Conservation (phyloP, 2,797 vertebrate species). For the Iguana delicatissima region DNA sequence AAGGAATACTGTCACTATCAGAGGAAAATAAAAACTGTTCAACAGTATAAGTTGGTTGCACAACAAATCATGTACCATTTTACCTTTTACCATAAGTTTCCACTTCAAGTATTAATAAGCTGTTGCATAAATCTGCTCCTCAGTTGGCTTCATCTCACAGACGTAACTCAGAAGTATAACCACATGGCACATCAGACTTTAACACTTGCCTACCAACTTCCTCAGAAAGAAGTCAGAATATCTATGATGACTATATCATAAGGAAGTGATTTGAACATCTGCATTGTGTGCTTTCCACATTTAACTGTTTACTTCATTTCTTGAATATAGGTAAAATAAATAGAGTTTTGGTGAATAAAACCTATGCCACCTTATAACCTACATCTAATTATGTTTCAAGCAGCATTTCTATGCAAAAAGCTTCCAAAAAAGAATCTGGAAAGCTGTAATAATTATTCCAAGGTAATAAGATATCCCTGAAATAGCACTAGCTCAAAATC, state of each 20-base stretch:
- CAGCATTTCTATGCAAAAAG: constrained; percentile 16
- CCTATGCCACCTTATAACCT: neutral
- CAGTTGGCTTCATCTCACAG: neutral
- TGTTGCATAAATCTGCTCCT: neutral
- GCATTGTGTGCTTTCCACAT: neutral
- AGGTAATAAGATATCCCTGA: constrained; percentile 3
- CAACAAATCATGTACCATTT: neutral
- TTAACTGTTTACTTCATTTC: neutral
- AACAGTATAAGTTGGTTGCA: neutral
- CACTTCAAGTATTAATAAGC: neutral
- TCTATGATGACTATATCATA: neutral
- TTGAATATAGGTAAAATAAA: neutral
- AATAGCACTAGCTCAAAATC: constrained; percentile 32
- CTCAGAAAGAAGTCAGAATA: neutral
- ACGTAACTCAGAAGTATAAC: neutral
- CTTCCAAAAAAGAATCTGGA: neutral
- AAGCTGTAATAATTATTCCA: constrained; percentile 15
- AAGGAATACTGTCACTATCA: neutral
- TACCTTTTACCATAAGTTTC: too few species aligned
- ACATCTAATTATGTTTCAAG: neutral
- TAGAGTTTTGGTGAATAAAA: neutral
- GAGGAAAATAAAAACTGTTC: neutral
- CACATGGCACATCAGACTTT: neutral
- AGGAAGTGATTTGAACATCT: neutral
- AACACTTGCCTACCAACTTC: neutral